Percentiles rank a stretch among this genome's conserved stretches.
phyloP scores from a whole-genome alignment of 2,113 vertebrate genomes.

The Meriones unguiculatus region DNA sequence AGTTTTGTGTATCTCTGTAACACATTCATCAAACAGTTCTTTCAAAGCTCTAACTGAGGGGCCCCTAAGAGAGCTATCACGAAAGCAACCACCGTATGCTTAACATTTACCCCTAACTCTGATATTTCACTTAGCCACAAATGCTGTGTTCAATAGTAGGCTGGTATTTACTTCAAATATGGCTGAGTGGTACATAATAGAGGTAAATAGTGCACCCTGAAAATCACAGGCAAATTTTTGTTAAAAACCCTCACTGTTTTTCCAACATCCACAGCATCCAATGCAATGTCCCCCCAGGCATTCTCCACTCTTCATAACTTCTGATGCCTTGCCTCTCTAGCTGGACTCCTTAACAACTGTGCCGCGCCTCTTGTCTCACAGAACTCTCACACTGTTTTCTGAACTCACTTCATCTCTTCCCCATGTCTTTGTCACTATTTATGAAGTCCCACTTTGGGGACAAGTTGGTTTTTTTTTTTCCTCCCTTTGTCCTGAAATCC shows the following conservation, averaged over 20 bases:
- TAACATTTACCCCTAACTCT: not conserved
- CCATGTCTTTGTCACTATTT: not conserved
- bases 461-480: not conserved
- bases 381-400: not conserved
- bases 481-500: not conserved
- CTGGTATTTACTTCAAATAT: slow-evolving; percentile 35
- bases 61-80: not conserved
- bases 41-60: not conserved
- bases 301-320: not conserved
- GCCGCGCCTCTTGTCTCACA: not conserved
- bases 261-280: not conserved
- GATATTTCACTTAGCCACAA: not conserved
- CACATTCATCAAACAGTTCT: not conserved
- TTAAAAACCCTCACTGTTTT: not conserved
- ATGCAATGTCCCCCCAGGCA: not conserved
- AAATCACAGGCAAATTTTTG: not conserved
- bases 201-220: not conserved
- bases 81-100: not conserved
- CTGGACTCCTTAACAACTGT: not conserved
- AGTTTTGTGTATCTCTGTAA: not conserved
- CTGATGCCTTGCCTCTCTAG: not conserved
- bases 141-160: not conserved
- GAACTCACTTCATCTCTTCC: not conserved
- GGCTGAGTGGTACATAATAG: not conserved
- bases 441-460: not conserved